These are phyloP conservation scores for Riptortus pedestris DNA, from an alignment of 1,140 invertebrate species.

Conservation along the genomic window DNA sequence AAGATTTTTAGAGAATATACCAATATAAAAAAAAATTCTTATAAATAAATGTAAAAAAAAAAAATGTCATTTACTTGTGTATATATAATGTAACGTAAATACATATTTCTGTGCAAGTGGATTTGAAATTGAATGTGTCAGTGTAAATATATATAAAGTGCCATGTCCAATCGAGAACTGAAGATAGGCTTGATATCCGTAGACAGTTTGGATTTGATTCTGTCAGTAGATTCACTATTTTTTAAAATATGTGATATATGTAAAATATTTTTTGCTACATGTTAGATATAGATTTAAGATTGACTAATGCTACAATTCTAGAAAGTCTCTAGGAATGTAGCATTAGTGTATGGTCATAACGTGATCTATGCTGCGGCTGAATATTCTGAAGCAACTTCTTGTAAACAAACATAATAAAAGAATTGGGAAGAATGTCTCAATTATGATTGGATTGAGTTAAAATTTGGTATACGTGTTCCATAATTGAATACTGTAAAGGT, in stretches of 20 bases:
- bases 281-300: slow-evolving; percentile 8
- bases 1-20: not conserved
- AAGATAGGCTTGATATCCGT: not conserved
- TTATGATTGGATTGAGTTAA: too few species aligned
- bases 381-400: too few species aligned
- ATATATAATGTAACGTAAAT: not conserved
- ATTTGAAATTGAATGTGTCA: not conserved
- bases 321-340: not conserved
- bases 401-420: too few species aligned
- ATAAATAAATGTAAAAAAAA: not conserved
- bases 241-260: slow-evolving; percentile 16
- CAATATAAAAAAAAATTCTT: not conserved
- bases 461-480: too few species aligned
- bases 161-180: not conserved
- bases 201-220: not conserved
- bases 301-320: not conserved
- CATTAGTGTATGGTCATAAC: not conserved
- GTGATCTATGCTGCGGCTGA: too few species aligned
- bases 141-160: not conserved
- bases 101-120: not conserved
- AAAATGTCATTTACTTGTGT: not conserved
- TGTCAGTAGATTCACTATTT: slow-evolving; percentile 11
- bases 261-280: slow-evolving; percentile 19
- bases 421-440: too few species aligned
- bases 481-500: too few species aligned